Conservation (phyloP, 2,797 vertebrate species). For the Fratercula arctica region DNA sequence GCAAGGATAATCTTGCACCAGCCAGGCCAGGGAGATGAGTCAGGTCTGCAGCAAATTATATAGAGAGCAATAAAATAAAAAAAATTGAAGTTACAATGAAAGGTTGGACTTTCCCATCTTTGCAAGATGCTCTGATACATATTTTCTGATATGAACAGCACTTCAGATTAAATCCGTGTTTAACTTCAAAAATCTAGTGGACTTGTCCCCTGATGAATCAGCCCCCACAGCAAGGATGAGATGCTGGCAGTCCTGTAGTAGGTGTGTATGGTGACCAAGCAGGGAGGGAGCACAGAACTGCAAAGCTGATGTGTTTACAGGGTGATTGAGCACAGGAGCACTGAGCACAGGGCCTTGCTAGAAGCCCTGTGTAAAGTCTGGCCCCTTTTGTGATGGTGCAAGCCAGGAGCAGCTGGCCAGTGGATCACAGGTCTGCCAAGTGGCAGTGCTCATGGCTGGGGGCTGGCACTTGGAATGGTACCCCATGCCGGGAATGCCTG, state of each 20-base stretch:
- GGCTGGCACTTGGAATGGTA: not conserved
- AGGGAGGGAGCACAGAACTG: not conserved
- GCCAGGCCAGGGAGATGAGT: not conserved
- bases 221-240: not conserved
- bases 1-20: not conserved
- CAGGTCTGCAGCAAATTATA: not conserved
- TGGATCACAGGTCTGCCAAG: not conserved
- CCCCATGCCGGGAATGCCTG: not conserved
- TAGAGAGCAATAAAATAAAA: not conserved
- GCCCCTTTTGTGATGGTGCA: not conserved
- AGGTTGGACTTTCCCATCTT: not conserved
- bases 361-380: not conserved
- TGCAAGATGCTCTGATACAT: not conserved
- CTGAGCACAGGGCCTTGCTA: not conserved
- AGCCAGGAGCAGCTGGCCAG: not conserved
- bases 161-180: not conserved
- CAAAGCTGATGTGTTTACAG: fast-evolving
- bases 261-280: not conserved
- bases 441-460: fast-evolving
- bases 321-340: not conserved
- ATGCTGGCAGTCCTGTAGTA: not conserved
- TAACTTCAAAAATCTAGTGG: not conserved
- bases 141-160: not conserved
- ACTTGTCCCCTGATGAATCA: not conserved
- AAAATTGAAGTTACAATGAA: not conserved